phyloP scores from a whole-genome alignment of 2,113 vertebrate species.

The Cephalopterus ornatus region DNA sequence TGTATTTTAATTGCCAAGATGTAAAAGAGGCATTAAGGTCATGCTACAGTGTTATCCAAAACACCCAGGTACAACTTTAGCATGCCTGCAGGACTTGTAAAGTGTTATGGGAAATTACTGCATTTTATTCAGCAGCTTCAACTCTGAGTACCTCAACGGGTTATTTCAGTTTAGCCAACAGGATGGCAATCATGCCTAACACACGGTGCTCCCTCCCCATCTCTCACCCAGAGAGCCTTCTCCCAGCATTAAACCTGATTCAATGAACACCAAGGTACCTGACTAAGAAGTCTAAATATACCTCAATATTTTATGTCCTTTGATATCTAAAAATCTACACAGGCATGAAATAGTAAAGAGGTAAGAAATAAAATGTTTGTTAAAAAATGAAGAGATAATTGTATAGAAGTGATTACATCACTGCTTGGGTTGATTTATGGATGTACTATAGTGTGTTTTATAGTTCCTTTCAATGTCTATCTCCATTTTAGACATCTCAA shows the following conservation, averaged over 20 bases:
- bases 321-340: neutral
- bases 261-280: neutral
- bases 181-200: conserved; percentile 43
- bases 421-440: neutral
- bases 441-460: neutral
- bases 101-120: conserved; percentile 64
- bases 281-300: neutral
- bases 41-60: conserved; percentile 62
- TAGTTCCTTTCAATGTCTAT: neutral
- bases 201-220: neutral
- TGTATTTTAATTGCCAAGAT: conserved; percentile 70
- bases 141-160: conserved; percentile 44
- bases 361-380: neutral
- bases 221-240: neutral
- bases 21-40: conserved; percentile 67
- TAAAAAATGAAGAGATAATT: neutral
- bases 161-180: conserved; percentile 62
- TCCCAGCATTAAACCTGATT: neutral
- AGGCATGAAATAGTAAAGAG: neutral
- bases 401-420: neutral
- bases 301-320: neutral
- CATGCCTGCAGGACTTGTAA: conserved; percentile 67
- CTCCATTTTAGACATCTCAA: neutral
- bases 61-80: conserved; percentile 53
- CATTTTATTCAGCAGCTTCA: conserved; percentile 61